Conservation (phyloP, 1,140 invertebrate genomes). For the Anastrepha ludens region DNA sequence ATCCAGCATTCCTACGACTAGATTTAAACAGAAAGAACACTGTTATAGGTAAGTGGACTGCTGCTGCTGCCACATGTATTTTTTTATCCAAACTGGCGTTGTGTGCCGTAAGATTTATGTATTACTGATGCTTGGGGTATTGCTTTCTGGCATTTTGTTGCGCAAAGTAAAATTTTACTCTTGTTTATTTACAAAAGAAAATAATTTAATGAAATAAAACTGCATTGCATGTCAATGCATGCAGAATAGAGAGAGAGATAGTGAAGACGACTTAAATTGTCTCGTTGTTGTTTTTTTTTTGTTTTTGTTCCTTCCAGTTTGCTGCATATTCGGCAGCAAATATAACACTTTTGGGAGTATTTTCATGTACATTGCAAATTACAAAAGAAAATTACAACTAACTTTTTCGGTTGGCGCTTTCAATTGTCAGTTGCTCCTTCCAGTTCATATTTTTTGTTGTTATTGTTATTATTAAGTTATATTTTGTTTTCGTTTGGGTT, state of each 20-base stretch:
- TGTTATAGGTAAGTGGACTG: too few species aligned
- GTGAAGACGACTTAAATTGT: not conserved
- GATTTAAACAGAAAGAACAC: not conserved
- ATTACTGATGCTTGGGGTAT: too few species aligned
- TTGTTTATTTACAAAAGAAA: not conserved
- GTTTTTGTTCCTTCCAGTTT: too few species aligned
- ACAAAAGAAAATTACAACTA: not conserved
- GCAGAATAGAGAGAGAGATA: slow-evolving; percentile 36
- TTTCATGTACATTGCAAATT: not conserved
- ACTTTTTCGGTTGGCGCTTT: not conserved
- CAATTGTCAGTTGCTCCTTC: not conserved
- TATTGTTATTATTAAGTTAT: not conserved
- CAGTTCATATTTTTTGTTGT: not conserved
- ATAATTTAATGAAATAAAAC: too few species aligned
- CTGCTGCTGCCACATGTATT: not conserved
- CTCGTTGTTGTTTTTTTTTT: not conserved
- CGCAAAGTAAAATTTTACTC: not conserved
- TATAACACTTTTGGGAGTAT: not conserved
- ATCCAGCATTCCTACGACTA: too few species aligned
- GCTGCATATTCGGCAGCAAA: not conserved
- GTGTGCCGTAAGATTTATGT: too few species aligned
- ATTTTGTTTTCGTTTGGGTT: not conserved
- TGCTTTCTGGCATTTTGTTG: too few species aligned
- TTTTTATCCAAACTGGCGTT: too few species aligned
- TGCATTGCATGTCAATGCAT: not conserved